Evolutionary conservation across 2,888 invertebrate species (phyloP).

Genomic region (Phortica okadai): DNA sequence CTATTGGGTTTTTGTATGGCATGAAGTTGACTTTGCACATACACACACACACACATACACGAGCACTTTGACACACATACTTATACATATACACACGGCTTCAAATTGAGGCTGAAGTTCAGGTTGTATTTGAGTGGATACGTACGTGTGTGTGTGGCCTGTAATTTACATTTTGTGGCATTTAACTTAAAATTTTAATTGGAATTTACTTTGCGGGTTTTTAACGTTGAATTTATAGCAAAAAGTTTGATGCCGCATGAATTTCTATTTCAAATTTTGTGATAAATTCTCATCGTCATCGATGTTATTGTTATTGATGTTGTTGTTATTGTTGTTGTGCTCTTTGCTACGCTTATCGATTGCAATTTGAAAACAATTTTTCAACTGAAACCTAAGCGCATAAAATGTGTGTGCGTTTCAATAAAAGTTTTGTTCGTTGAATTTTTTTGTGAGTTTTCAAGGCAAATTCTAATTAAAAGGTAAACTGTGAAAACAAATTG

Average conservation of each 20-base stretch:
- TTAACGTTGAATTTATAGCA: constrained; percentile 52
- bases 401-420: not conserved
- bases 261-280: constrained; percentile 6
- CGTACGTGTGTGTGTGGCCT: constrained; percentile 46
- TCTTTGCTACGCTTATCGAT: not conserved
- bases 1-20: not conserved
- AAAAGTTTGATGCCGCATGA: constrained; percentile 20
- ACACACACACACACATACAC: not conserved
- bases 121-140: not conserved
- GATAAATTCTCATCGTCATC: not conserved
- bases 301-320: not conserved
- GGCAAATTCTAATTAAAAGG: not conserved
- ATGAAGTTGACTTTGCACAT: constrained; percentile 6
- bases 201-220: constrained; percentile 63
- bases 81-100: not conserved
- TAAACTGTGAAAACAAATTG: not conserved
- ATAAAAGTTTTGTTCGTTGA: not conserved
- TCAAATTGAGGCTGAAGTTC: not conserved
- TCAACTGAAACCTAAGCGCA: no score
- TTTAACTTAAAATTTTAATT: constrained; percentile 67
- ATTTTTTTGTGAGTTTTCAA: not conserved
- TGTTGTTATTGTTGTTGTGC: constrained; percentile 45
- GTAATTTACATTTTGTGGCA: constrained; percentile 69
- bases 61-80: not conserved
- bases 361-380: not conserved